phyloP scores from a whole-genome alignment of 2,888 invertebrate species.

The Cistogaster globosa region DNA sequence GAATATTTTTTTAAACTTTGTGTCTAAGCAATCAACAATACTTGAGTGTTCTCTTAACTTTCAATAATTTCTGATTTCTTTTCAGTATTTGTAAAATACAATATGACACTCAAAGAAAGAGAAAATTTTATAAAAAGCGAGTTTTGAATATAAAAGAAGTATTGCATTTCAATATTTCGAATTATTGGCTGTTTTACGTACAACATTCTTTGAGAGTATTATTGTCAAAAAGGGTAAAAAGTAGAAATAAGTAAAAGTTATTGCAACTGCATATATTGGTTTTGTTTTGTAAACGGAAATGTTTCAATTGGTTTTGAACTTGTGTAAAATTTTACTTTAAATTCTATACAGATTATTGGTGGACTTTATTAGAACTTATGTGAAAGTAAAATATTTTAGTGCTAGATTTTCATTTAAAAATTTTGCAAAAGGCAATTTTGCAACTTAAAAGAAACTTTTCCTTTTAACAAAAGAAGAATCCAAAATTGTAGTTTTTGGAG shows the following conservation, averaged over 20 bases:
- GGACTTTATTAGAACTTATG: neutral
- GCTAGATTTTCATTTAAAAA: neutral
- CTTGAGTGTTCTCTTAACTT: constrained; percentile 41
- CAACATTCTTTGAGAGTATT: constrained; percentile 13
- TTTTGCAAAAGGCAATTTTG: neutral
- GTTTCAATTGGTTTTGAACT: constrained; percentile 49
- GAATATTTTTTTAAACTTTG: constrained; percentile 15
- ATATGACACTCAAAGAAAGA: constrained; percentile 16
- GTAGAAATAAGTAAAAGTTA: constrained; percentile 34
- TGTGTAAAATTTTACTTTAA: constrained; percentile 43
- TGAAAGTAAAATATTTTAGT: neutral
- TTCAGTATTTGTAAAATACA: constrained; percentile 34
- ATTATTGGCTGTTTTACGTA: neutral
- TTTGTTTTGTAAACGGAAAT: constrained; percentile 55
- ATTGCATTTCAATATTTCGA: neutral
- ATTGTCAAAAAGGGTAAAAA: constrained; percentile 4
- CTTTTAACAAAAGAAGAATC: no score
- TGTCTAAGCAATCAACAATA: constrained; percentile 36
- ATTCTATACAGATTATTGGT: neutral
- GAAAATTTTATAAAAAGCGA: neutral
- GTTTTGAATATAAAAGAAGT: neutral
- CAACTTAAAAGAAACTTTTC: no score
- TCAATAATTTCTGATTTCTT: constrained; percentile 44
- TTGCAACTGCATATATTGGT: constrained; percentile 40
- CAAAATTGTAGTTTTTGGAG: no score